Evolutionary conservation across 2,797 vertebrate species (phyloP), one percentile per base, ranked within the genome.

Genomic region (Morelia viridis): DNA sequence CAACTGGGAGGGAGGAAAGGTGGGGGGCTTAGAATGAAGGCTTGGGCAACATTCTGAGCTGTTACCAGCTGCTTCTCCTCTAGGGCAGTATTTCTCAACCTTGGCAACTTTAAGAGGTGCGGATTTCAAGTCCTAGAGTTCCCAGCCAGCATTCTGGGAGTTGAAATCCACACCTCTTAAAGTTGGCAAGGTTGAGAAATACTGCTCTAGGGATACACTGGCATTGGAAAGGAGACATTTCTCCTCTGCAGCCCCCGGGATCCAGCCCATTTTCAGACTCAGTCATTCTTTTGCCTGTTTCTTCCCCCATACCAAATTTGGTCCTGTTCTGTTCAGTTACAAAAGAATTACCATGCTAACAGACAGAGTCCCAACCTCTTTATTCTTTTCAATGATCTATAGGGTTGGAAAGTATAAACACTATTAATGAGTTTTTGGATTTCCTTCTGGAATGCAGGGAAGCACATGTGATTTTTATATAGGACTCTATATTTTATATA

Each of bases 381-480:
- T 80, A 80, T 80, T 46, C 35, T 46, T 80, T 80, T 8, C 46
- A 35, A 46, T 46, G 46, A 46, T 46, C 35, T 80, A 11, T 80
- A 46, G 19, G 35, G 9, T 80, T 80, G 71, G 71, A 46, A 80
- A 46, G 3, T 80, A 24, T 80, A 22, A 76, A 71, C 50, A 94
- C 71, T 91, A 57, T 86, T 89, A 61, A 0, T 0, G 41, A 35
- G 84, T 83, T 53, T 87, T 80, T 46, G 41, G 12, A 0, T 10
- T 91, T 89, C 87, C 12, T 92, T 60, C 65, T 92, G n/a, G 91
- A 94, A 90, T 93, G 24, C 90, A 93, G n/a, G 90, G 0, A 94
- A 12, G 57, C 89, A 84, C 17, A 80, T 92, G 80, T 19, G 4
- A 7, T 94, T 96, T 89, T 90, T 90, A 68, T 35, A n/a, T 0